A percentile compares a stretch with the other conserved stretches of the same genome.
Conservation (phyloP, 2,888 invertebrate species). For the Elgonia sp. region DNA sequence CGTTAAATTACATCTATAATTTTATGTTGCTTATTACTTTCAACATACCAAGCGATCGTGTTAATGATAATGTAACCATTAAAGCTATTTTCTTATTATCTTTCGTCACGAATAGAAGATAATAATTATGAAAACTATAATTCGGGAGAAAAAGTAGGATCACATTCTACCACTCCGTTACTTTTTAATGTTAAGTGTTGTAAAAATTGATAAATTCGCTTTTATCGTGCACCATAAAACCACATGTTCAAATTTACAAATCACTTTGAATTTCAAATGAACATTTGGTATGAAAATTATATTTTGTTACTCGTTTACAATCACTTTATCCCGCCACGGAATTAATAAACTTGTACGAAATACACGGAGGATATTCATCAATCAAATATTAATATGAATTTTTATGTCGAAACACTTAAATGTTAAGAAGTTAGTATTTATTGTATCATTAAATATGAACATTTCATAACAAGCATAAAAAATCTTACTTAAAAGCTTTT, state of each 20-base stretch:
- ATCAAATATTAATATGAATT: not conserved
- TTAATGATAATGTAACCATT: slow-evolving; percentile 48
- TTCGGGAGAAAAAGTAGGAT: not conserved
- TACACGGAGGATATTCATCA: not conserved
- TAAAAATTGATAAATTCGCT: not conserved
- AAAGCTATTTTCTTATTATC: slow-evolving; percentile 32
- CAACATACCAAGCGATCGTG: slow-evolving; percentile 27
- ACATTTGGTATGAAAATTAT: not conserved
- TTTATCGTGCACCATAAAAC: not conserved
- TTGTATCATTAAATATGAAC: too few relatives aligned
- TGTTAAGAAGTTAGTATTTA: too few relatives aligned
- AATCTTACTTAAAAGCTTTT: too few relatives aligned
- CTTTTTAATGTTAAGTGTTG: not conserved
- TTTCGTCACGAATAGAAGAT: slow-evolving; percentile 31
- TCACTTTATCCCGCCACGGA: not conserved
- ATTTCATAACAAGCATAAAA: too few relatives aligned
- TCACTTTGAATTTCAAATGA: slow-evolving; percentile 15
- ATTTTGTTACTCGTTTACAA: not conserved
- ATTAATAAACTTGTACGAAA: slow-evolving; percentile 7
- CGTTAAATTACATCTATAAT: slow-evolving; percentile 43
- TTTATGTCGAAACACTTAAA: too few relatives aligned
- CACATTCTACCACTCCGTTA: not conserved
- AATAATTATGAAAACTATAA: slow-evolving; percentile 25
- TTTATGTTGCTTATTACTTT: slow-evolving; percentile 43
- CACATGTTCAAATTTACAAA: slow-evolving; percentile 1